phyloP scores from a whole-genome alignment of 2,888 invertebrate species.

The Eristalis intricaria region DNA sequence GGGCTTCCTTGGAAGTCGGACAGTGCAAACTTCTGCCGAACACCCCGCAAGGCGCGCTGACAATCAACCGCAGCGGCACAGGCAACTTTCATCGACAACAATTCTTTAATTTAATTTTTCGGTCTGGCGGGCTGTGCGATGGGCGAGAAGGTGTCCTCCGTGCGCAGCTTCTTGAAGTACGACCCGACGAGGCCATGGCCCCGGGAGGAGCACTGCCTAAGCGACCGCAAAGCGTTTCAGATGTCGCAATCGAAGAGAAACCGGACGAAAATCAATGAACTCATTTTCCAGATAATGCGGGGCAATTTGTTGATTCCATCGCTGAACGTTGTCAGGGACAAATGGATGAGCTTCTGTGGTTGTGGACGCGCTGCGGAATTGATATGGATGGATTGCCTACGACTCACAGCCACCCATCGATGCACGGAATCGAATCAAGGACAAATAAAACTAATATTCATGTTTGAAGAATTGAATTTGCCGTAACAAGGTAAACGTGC shows the following conservation, averaged over 20 bases:
- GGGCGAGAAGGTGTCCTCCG: background rate
- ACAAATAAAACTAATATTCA: slow-evolving; percentile 15
- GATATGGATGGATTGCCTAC: background rate
- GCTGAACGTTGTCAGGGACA: slow-evolving; percentile 2
- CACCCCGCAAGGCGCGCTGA: background rate
- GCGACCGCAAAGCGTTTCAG: background rate
- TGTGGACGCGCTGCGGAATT: background rate
- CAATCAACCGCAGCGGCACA: background rate
- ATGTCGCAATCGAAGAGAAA: background rate
- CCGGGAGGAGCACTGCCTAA: background rate
- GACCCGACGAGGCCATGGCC: background rate
- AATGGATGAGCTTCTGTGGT: slow-evolving; percentile 9
- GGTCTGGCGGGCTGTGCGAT: background rate
- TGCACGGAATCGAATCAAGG: slow-evolving; percentile 12
- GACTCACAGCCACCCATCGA: background rate
- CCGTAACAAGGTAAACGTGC: background rate
- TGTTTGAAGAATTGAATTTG: slow-evolving; percentile 33
- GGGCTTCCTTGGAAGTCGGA: background rate
- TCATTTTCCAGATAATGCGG: slow-evolving; percentile 17
- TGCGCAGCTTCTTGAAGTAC: background rate
- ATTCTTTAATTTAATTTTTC: slow-evolving; percentile 28
- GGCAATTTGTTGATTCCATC: slow-evolving; percentile 37
- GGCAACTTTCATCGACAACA: background rate
- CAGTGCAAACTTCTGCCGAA: slow-evolving; percentile 2
- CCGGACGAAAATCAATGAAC: slow-evolving; percentile 3